Base-by-base conservation (phyloP, 2,113 vertebrate genomes). In the Crotalus helleri region DNA sequence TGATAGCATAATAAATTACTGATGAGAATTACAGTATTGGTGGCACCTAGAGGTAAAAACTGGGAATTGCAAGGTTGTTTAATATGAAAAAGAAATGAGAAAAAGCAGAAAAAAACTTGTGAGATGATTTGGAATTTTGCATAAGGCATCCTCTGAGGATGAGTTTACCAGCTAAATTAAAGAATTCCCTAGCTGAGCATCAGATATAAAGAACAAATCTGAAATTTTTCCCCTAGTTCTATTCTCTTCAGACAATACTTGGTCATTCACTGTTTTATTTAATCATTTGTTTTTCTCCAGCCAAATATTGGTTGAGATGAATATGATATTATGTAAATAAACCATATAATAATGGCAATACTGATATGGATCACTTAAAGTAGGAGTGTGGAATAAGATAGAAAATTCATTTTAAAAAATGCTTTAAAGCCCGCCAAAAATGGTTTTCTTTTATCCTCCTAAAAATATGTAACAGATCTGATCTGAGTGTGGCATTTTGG, bases 31-130 rank as follows among this genome's bases (percentile, higher is more conserved):
- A 51, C 8, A 51, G 49, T 51, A 55, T 89, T 96, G 94, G 94
- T 97, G 94, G 93, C 94, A 95, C 91, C 95, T 96, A 93, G 93
- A 95, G 94, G 91, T 90, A 74, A 1, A 0, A 39, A 7, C 33
- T 93, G 93, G 90, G 17, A 96, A 96, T 91, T 95, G 91, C 94
- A 92, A 53, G 88, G 5, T 12, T 54, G 53, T 69, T 64, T 44
- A 87, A 87, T 88, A 51, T 23, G 46, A 46, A 51, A 93, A 12
- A 5, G 33, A 88, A 46, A 55, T 33, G 9, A 54, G 21, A 2
- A 4, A 90, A 85, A 29, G 90, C 15, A 12, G 3, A 21, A 26
- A 88, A n/a, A 61, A 49, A 59, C 0, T 5, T 81, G 13, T 4
- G n/a, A 85, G 46, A 11, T 85, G 4, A 59, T 87, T 2, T 4